These are phyloP conservation scores for Masticophis lateralis DNA, from an alignment of 2,797 vertebrate genomes.

Conservation along the genomic window DNA sequence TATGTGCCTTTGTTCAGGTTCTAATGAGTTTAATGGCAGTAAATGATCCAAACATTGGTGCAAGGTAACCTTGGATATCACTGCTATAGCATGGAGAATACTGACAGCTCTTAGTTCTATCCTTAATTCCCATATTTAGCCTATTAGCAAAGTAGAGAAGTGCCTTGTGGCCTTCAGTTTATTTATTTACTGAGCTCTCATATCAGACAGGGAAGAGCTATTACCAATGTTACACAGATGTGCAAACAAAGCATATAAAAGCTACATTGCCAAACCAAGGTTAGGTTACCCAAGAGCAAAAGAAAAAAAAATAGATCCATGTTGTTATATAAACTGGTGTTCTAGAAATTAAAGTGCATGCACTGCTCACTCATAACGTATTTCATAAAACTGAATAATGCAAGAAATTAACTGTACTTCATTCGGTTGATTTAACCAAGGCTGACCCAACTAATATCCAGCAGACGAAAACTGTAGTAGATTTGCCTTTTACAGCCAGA, in stretches of 20 bases:
- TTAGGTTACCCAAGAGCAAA: slow-evolving; percentile 4
- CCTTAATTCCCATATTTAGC: neutral
- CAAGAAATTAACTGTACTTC: neutral
- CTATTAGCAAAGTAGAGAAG: slow-evolving; percentile 15
- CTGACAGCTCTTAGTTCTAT: neutral
- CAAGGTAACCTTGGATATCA: slow-evolving; percentile 24
- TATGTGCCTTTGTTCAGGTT: neutral
- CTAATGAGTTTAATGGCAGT: slow-evolving; percentile 19
- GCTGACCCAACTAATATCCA: neutral
- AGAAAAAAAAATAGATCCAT: neutral
- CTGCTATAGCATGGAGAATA: slow-evolving; percentile 23
- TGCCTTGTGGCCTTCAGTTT: slow-evolving; percentile 17
- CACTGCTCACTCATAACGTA: neutral
- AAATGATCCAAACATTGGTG: slow-evolving; percentile 4
- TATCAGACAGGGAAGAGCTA: neutral
- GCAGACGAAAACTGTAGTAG: neutral
- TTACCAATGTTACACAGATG: slow-evolving; percentile 21
- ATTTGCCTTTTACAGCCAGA: neutral
- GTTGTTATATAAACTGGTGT: neutral
- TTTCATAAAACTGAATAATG: neutral
- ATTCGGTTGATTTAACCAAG: neutral
- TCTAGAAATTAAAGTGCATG: neutral
- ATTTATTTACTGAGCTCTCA: slow-evolving; percentile 16
- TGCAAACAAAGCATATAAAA: neutral
- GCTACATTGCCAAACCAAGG: slow-evolving; percentile 15